Conservation (phyloP, 2,888 invertebrate species). For the Neuroscelio doddi region DNA sequence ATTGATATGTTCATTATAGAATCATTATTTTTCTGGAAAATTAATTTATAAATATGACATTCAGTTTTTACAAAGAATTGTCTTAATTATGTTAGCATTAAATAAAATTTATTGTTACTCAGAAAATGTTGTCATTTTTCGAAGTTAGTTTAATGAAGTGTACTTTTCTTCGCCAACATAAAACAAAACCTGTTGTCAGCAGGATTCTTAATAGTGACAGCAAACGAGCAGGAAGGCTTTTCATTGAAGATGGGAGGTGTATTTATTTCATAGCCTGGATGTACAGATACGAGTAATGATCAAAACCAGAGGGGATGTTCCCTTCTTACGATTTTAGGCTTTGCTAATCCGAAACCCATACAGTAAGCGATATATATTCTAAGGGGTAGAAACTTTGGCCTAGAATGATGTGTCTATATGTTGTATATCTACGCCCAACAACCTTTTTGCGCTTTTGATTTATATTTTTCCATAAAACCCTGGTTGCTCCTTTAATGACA, state of each 20-base stretch:
- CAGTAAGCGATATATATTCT: constrained; percentile 42
- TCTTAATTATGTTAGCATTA: too few species aligned
- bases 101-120: too few species aligned
- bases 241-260: constrained; percentile 45
- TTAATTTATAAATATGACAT: too few species aligned
- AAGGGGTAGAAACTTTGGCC: constrained; percentile 15
- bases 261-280: constrained; percentile 50
- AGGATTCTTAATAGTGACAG: constrained; percentile 19
- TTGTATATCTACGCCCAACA: constrained; percentile 5
- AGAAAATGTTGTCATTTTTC: too few species aligned
- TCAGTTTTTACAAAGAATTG: too few species aligned
- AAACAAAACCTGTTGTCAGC: constrained; percentile 74
- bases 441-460: constrained; percentile 4
- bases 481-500: constrained; percentile 7
- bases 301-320: constrained; percentile 48
- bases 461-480: constrained; percentile 3
- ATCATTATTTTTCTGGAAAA: too few species aligned
- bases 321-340: constrained; percentile 32
- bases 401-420: constrained; percentile 14
- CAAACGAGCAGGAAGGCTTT: constrained; percentile 18
- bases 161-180: too few species aligned
- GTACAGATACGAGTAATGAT: constrained; percentile 59
- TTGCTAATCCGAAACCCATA: constrained; percentile 58
- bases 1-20: too few species aligned
- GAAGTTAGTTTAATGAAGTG: too few species aligned